Conservation (phyloP, 2,888 invertebrate genomes). For the Pomacea canaliculata region DNA sequence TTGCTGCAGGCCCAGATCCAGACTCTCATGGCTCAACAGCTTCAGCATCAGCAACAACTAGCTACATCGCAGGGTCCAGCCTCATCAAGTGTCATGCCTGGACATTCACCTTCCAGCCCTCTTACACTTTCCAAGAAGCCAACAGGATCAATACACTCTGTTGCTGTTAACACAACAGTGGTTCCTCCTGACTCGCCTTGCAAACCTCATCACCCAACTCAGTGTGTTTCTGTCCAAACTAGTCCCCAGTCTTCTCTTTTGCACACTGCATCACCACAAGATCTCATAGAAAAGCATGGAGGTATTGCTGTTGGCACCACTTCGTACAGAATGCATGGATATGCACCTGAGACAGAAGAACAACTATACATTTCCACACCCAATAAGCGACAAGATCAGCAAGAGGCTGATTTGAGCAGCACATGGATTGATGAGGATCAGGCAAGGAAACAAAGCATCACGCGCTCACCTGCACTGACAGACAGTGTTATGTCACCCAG, state of each 20-base stretch:
- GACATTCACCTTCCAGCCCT: slow-evolving; percentile 6
- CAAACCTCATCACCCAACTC: slow-evolving; percentile 15
- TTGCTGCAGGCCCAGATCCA: slow-evolving; percentile 63
- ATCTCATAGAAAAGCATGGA: not conserved
- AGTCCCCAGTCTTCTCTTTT: slow-evolving; percentile 27
- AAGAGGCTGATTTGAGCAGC: slow-evolving; percentile 49
- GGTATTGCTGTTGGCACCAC: not conserved
- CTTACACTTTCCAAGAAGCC: slow-evolving; percentile 2
- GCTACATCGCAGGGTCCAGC: not conserved
- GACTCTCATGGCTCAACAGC: slow-evolving; percentile 50
- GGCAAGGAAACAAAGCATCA: slow-evolving; percentile 15
- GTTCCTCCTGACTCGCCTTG: slow-evolving; percentile 26
- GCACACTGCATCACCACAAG: not conserved
- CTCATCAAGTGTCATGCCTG: not conserved
- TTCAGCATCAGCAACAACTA: slow-evolving; percentile 1
- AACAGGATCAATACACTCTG: slow-evolving; percentile 24
- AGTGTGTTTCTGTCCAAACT: slow-evolving; percentile 37
- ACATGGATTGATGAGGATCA: slow-evolving; percentile 46
- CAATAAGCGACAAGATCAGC: slow-evolving; percentile 48
- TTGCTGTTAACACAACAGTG: slow-evolving; percentile 54
- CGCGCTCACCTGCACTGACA: too few species aligned
- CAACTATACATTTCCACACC: slow-evolving; percentile 38
- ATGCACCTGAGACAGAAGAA: not conserved
- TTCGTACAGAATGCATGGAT: not conserved
- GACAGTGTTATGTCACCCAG: too few species aligned